Percentiles rank a stretch among this genome's conserved stretches.
These are phyloP conservation scores for Phyllotreta cruciferae DNA, from an alignment of 2,888 invertebrate genomes.

Conservation along the genomic window DNA sequence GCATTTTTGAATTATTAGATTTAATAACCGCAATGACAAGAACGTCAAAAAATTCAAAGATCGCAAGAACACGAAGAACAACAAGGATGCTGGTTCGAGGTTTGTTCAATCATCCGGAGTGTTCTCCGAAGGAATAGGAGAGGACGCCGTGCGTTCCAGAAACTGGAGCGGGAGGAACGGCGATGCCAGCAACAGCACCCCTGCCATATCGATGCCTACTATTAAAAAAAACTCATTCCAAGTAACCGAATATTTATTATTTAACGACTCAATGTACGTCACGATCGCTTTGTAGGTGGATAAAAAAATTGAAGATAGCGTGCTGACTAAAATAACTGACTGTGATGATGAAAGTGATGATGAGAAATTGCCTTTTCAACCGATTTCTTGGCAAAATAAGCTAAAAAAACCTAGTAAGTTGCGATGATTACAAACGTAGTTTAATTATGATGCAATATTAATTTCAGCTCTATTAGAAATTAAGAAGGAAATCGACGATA, in stretches of 20 bases:
- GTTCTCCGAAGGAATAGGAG: slow-evolving; percentile 55
- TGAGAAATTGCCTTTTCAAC: slow-evolving; percentile 47
- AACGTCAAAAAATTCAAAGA: slow-evolving; percentile 32
- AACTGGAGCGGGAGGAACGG: slow-evolving; percentile 37
- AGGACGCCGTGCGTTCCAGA: slow-evolving; percentile 36
- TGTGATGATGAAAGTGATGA: slow-evolving; percentile 49
- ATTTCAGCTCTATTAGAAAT: slow-evolving; percentile 35
- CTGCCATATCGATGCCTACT: slow-evolving; percentile 46
- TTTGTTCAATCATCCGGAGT: slow-evolving; percentile 54
- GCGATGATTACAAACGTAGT: not conserved
- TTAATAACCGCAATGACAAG: slow-evolving; percentile 33
- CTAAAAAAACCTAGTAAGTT: slow-evolving; percentile 41
- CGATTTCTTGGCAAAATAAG: slow-evolving; percentile 42
- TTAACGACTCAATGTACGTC: too few species aligned
- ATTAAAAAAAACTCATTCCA: slow-evolving; percentile 48
- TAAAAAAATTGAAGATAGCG: slow-evolving; percentile 47
- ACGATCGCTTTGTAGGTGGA: slow-evolving; percentile 44
- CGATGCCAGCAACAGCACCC: slow-evolving; percentile 36
- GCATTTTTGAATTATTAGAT: slow-evolving; percentile 12
- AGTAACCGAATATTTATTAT: slow-evolving; percentile 29
- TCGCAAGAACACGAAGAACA: slow-evolving; percentile 29
- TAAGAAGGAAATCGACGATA: slow-evolving; percentile 28
- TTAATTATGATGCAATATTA: slow-evolving; percentile 8
- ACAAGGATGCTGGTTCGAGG: slow-evolving; percentile 26
- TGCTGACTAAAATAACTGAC: slow-evolving; percentile 48